Evolutionary conservation across 1,140 invertebrate species (phyloP), one percentile per base, ranked within the genome.

Genomic region (Stegodyphus mimosarum): DNA sequence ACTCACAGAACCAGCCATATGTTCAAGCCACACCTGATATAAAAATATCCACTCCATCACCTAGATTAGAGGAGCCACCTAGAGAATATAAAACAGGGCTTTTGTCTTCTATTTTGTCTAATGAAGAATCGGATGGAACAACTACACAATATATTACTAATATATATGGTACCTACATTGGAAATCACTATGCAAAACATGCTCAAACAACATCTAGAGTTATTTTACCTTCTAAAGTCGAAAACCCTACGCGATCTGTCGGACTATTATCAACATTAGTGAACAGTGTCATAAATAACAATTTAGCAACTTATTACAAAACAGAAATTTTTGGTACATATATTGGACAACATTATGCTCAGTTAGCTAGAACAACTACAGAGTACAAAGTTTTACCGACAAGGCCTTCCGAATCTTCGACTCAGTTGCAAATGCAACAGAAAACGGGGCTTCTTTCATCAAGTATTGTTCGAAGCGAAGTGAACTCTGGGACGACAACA

Each of bases 151-250:
- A 89, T 83, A 89, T 89, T 0, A 90, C 90, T 7, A 89, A 91
- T 81, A 89, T 90, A 63, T 90, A 89, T 88, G 87, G 90, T 67
- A 91, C 90, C 17, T 91, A 90, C 87, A 90, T 91, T 86, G 90
- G 90, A 70, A 88, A 89, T 33, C 89, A 89, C 51, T 91, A 91
- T 87, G 90, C 90, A 63, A 90, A 91, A 79, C 93, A 97, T 51
- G 90, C 83, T 7, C 87, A 88, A 85, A 88, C 87, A n/a, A 97
- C 96, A 84, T 96, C 95, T 7, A 86, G 9, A 71, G 63, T 87
- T 6, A 85, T 87, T 64, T n/a, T 55, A 6, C 87, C 81, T 17
- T 55, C 84, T 5, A 86, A 78, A 79, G 50, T n/a, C 2, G 51
- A 80, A 53, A 17, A 67, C 6, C 6, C 79, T 48, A 55, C 52